phyloP scores from a whole-genome alignment of 2,797 vertebrate species.

The Lepilemur ruficaudatus region DNA sequence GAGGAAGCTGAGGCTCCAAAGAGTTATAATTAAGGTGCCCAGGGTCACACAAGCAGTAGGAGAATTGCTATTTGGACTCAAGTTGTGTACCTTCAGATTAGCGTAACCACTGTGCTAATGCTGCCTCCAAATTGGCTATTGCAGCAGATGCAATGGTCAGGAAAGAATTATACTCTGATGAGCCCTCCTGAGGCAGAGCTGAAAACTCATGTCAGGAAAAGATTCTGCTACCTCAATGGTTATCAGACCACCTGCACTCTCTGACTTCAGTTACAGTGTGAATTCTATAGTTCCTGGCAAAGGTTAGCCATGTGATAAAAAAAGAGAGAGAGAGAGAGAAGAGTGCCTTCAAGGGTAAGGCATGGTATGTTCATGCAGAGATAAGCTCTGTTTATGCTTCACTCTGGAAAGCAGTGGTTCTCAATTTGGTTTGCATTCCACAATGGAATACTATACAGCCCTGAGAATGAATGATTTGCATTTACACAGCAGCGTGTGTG shows the following conservation, averaged over 20 bases:
- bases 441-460: neutral
- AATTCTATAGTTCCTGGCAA: neutral
- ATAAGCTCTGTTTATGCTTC: neutral
- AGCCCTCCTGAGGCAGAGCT: neutral
- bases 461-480: neutral
- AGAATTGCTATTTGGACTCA: neutral
- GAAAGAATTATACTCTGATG: neutral
- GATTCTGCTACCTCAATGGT: neutral
- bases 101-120: neutral
- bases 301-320: neutral
- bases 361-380: neutral
- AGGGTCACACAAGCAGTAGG: neutral
- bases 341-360: neutral
- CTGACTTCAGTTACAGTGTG: neutral
- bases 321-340: neutral
- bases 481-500: neutral
- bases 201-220: neutral
- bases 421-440: neutral
- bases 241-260: neutral
- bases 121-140: neutral
- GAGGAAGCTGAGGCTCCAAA: neutral
- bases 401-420: neutral
- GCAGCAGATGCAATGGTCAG: neutral
- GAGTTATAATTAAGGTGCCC: neutral
- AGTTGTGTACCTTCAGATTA: neutral